Percentiles rank a stretch among this genome's conserved stretches.
phyloP scores from a whole-genome alignment of 2,888 invertebrate genomes.

The Prostheceraeus crozeri region DNA sequence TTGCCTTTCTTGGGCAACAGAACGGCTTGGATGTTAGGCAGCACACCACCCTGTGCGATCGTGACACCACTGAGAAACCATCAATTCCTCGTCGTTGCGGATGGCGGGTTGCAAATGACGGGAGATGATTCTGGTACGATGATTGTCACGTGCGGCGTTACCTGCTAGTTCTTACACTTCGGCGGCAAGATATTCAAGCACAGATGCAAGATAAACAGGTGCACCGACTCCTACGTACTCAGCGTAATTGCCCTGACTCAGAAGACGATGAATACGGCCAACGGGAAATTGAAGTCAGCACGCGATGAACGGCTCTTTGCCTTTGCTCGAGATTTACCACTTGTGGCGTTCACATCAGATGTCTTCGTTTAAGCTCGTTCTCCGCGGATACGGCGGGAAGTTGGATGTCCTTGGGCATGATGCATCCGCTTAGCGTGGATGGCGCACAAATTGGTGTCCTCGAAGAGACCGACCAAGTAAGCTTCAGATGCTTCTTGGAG shows the following conservation, averaged over 20 bases:
- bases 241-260: constrained; percentile 15
- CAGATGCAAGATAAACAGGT: constrained; percentile 13
- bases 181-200: constrained; percentile 13
- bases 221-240: constrained; percentile 8
- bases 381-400: no score
- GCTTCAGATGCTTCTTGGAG: no score
- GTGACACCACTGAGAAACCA: not conserved
- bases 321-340: constrained; percentile 17
- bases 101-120: constrained; percentile 25
- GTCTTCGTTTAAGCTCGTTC: no score
- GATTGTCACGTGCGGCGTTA: constrained; percentile 13
- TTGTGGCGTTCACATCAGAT: no score
- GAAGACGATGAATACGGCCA: constrained; percentile 18
- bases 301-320: constrained; percentile 11
- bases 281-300: constrained; percentile 16
- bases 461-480: no score
- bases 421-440: no score
- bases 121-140: constrained; percentile 9
- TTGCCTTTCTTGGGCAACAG: constrained; percentile 23
- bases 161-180: constrained; percentile 20
- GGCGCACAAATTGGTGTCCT: no score
- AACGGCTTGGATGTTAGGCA: constrained; percentile 18
- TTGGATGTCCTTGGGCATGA: no score
- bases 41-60: constrained; percentile 5
- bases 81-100: constrained; percentile 9